These are phyloP conservation scores for Oligia latruncula DNA, from an alignment of 2,888 invertebrate species.

Conservation along the genomic window DNA sequence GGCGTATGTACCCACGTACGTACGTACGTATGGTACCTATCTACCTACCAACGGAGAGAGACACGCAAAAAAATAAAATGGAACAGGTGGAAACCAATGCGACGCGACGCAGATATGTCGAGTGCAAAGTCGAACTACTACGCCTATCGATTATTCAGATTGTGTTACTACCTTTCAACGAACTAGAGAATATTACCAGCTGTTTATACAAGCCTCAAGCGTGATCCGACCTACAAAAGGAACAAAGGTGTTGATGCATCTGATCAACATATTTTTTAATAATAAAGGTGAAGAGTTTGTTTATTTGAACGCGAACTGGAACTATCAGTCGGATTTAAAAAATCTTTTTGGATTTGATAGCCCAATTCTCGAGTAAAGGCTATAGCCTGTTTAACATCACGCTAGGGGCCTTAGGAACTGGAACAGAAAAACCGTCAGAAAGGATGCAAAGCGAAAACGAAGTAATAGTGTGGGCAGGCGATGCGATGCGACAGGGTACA, in stretches of 20 bases:
- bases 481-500: background rate
- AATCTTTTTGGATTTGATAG: background rate
- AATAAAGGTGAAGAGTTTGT: background rate
- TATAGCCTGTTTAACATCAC: background rate
- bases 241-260: slow-evolving; percentile 29
- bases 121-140: slow-evolving; percentile 49
- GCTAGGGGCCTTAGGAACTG: background rate
- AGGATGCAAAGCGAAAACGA: background rate
- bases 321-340: background rate
- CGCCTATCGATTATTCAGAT: slow-evolving; percentile 60
- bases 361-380: background rate
- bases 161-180: slow-evolving; percentile 36
- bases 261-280: background rate
- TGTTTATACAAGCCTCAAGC: slow-evolving; percentile 38
- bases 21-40: background rate
- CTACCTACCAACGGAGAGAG: background rate
- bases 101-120: slow-evolving; percentile 45
- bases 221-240: slow-evolving; percentile 27
- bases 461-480: background rate
- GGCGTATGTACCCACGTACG: background rate
- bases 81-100: slow-evolving; percentile 44
- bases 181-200: slow-evolving; percentile 30
- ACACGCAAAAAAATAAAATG: slow-evolving; percentile 25
- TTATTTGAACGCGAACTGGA: background rate
- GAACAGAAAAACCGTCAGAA: background rate